Evolutionary conservation across 1,140 invertebrate species (phyloP), one percentile per base, ranked within the genome.

Genomic region (Platyscapa corneri): DNA sequence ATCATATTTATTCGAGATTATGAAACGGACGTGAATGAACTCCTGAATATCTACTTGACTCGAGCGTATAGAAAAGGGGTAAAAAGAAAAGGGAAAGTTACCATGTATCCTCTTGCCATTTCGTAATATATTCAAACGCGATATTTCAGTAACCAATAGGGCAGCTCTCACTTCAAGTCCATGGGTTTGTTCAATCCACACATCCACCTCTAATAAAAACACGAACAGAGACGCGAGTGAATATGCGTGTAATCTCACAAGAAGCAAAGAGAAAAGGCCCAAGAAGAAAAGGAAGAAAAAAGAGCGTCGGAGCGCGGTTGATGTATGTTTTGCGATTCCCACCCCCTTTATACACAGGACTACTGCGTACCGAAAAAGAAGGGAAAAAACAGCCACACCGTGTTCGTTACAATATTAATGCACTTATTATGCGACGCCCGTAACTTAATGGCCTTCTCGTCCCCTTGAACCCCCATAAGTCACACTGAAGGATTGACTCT

Each of bases 391-490:
- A 82, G 34, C 20, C 53, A 34, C 42, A 37, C 18, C 14, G 46
- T 83, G 56, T 64, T 87, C 80, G 82, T 74, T 86, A 64, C 79
- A 84, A 87, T 87, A 87, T 87, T 87, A 86, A 87, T 87, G 87
- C 65, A 70, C 77, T 84, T 87, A 87, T 87, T 87, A 87, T 87
- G 85, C 87, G 86, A 83, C 79, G 46, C 72, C 32, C 67, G 76
- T 56, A 32, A 70, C 78, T 77, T 82, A 85, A 87, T 87, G 83
- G 75, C 23, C 77, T 76, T 70, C 65, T 60, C 77, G 64, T n/a
- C 85, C 39, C 34, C 34, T 70, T 23, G 72, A 27, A 32, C 32
- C 30, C 42, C 67, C 77, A 84, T 87, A 87, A 87, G 86, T 86
- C 82, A 86, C 65, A 42, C 70, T 46, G 74, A 39, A 27, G 79